A percentile compares a stretch with the other conserved stretches of the same genome.
Evolutionary conservation across 2,113 vertebrate genomes (phyloP).

Genomic region (Ameiurus melas): DNA sequence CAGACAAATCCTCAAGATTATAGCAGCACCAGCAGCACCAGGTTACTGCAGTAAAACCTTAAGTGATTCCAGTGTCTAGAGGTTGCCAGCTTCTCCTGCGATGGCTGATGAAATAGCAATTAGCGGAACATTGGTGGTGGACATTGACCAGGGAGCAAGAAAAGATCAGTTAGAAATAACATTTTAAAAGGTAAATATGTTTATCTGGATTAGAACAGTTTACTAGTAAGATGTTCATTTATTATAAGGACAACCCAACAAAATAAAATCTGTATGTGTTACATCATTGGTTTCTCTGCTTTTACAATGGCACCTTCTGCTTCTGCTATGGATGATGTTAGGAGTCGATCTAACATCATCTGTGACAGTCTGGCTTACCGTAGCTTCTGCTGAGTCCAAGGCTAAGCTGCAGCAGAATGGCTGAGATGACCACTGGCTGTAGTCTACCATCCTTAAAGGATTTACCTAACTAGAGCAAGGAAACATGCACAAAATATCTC

Average conservation of each 20-base stretch:
- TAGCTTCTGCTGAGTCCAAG: neutral
- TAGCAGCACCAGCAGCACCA: constrained; percentile 61
- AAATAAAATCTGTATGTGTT: neutral
- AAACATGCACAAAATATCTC: neutral
- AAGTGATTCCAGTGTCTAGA: constrained; percentile 62
- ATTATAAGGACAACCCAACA: neutral
- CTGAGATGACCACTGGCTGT: neutral
- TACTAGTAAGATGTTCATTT: neutral
- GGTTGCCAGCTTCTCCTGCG: constrained; percentile 61
- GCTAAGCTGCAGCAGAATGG: neutral
- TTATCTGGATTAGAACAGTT: neutral
- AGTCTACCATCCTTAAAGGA: neutral
- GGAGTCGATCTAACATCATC: neutral
- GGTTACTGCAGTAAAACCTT: constrained; percentile 60
- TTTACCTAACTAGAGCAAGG: neutral
- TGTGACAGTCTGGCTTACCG: neutral
- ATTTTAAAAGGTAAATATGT: constrained; percentile 25
- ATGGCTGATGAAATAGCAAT: constrained; percentile 68
- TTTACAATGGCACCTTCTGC: neutral
- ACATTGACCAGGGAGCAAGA: constrained; percentile 44
- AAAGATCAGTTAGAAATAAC: constrained; percentile 6
- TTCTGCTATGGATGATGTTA: neutral
- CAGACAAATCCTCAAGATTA: constrained; percentile 64
- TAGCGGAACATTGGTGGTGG: constrained; percentile 55
- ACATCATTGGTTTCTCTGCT: neutral